A percentile compares a stretch with the other conserved stretches of the same genome.
Conservation (phyloP, 35 echinoderm and acorn worm genomes). For the Apostichopus californicus region DNA sequence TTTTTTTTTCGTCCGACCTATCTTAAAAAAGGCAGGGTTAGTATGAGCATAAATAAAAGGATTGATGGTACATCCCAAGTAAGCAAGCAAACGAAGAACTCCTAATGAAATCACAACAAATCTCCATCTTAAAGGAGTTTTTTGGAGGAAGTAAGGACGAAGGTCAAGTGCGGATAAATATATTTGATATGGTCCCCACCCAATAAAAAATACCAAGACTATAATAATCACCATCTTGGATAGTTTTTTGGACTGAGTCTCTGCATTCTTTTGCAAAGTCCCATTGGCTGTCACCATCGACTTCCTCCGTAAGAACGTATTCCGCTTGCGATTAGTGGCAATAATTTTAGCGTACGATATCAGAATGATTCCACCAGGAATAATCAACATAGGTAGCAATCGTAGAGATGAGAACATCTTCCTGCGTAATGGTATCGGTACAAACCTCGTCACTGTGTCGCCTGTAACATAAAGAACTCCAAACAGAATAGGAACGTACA, state of each 20-base stretch:
- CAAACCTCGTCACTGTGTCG: background rate
- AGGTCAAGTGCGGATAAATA: constrained; percentile 27
- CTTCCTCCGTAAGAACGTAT: background rate
- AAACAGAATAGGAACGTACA: background rate
- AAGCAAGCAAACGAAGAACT: background rate
- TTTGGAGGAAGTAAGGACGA: constrained; percentile 30
- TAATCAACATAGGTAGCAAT: constrained; percentile 24
- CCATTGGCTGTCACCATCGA: background rate
- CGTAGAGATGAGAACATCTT: constrained; percentile 29
- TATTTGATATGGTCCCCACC: constrained; percentile 29
- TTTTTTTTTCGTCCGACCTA: background rate
- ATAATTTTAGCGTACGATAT: constrained; percentile 10
- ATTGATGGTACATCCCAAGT: constrained; percentile 33
- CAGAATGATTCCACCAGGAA: constrained; percentile 11
- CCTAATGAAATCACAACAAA: background rate
- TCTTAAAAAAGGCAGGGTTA: constrained; percentile 25
- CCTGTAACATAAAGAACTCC: background rate
- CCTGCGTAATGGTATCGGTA: background rate
- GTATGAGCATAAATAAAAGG: constrained; percentile 36
- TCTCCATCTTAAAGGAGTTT: background rate
- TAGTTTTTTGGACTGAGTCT: background rate
- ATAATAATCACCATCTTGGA: constrained; percentile 46
- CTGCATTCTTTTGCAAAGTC: background rate
- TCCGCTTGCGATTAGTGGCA: background rate
- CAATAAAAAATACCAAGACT: constrained; percentile 39